Evolutionary conservation across 2,888 invertebrate genomes (phyloP), one percentile per base, ranked within the genome.

Genomic region (Arenicola marina): DNA sequence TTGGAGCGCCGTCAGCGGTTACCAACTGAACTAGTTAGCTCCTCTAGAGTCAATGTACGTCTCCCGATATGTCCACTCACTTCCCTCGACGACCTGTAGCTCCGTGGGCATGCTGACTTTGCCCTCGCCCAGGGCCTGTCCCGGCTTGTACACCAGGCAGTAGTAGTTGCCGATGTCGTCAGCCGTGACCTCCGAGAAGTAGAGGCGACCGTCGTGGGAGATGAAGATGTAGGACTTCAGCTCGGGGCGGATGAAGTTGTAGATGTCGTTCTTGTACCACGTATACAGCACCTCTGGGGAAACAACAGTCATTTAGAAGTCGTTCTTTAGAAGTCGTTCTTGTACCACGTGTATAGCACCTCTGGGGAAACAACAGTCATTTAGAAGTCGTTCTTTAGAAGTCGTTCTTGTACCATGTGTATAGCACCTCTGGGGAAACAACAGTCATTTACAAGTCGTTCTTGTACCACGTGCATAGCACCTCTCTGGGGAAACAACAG

Each of bases 241-340:
- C 81, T 95, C 94, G 83, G 96, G 94, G 80, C 95, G 93, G 0
- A 97, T 93, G 73, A 95, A 92, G 83, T 94, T 94, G 0, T 92
- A 92, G 73, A 94, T 93, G 76, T 88, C 91, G 76, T 92, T 91
- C 68, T 95, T 88, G 7, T 92, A 91, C 96, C 96, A 97, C 72
- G 93, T 90, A 82, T 92, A 95, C 70, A 90, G 91, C 0, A 95
- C 92, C 60, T 89, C 88, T 86, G 67, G 26, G 67, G 61, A 29
- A 54, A 1, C 24, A 61, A n/a, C 18, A 2, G n/a, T 21, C 24
- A 51, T 46, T 59, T 38, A n/a, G n/a, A n/a, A n/a, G n/a, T n/a
- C n/a, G n/a, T n/a, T n/a, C n/a, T n/a, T n/a, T n/a, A n/a, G n/a
- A n/a, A n/a, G n/a, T n/a, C n/a, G n/a, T n/a, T n/a, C n/a, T n/a